Base-by-base conservation (phyloP, 2,113 vertebrate genomes). In the Peromyscus californicus region DNA sequence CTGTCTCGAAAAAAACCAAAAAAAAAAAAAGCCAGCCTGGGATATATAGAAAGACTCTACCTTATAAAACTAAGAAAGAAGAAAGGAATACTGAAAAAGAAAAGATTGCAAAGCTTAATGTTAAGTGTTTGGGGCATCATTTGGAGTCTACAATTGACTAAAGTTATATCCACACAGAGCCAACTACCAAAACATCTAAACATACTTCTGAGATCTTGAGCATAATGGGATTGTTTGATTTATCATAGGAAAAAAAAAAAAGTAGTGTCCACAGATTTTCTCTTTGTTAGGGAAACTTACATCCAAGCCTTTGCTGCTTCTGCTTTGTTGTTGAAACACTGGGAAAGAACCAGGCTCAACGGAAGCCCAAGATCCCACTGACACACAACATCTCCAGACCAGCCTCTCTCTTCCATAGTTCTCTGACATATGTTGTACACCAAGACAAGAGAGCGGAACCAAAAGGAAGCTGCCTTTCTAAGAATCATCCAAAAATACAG, bases 391-490 rank as follows among this genome's bases (percentile, higher is more conserved):
- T 36, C 51, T 97, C 48, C n/a, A 85, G 67, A 90, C 29, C 17
- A 79, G 33, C 7, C 42, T 87, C 5, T 36, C 84, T 95, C 57
- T 79, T 87, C 72, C 89, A 2, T 67, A 42, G 29, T 90, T 94
- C 61, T 96, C 82, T 61, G 74, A n/a, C n/a, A 9, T 91, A 65
- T 51, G 90, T 91, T 93, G 51, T 91, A 2, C 45, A 84, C 36
- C 70, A 57, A 69, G 54, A 72, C 75, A 96, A 98, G 85, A 96
- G 29, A 90, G 84, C 45, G 95, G 51, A 94, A 45, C 61, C 79
- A 97, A 97, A 98, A 85, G 48, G 89, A 97, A 93, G 97, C 74
- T 92, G 36, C 92, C 97, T 93, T 93, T 91, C 33, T 57, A 80
- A 92, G 96, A 91, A 1, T 36, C 19, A 88, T 79, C 80, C 90